Evolutionary conservation across 2,888 invertebrate species (phyloP).

Genomic region (Amiota minor): DNA sequence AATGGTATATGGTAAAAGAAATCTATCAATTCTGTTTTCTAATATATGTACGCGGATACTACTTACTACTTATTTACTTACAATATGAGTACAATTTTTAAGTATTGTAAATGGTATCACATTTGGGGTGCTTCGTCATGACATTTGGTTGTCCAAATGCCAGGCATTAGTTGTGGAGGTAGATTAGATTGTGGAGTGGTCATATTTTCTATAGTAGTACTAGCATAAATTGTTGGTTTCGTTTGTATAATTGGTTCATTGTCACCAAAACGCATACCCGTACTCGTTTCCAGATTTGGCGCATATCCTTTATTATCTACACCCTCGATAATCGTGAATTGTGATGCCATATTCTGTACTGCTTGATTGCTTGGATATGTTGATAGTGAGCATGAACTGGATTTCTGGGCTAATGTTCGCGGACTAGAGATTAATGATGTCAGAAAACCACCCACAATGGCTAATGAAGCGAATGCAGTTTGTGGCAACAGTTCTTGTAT

Average conservation of each 20-base stretch:
- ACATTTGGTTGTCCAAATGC: slow-evolving; percentile 72
- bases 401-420: slow-evolving; percentile 65
- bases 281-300: slow-evolving; percentile 17
- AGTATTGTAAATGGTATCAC: slow-evolving; percentile 37
- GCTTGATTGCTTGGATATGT: slow-evolving; percentile 45
- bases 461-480: slow-evolving; percentile 70
- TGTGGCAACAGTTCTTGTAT: slow-evolving; percentile 72
- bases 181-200: slow-evolving; percentile 69
- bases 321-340: slow-evolving; percentile 58
- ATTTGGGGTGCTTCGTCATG: slow-evolving; percentile 62
- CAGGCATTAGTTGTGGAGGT: slow-evolving; percentile 72
- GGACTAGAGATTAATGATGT: slow-evolving; percentile 71
- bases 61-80: too few relatives aligned
- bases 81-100: too few relatives aligned
- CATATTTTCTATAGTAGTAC: slow-evolving; percentile 58
- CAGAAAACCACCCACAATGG: slow-evolving; percentile 70
- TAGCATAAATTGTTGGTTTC: slow-evolving; percentile 52
- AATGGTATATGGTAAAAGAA: too few relatives aligned
- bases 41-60: too few relatives aligned
- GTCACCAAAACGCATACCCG: background rate
- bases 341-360: slow-evolving; percentile 54
- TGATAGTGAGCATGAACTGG: slow-evolving; percentile 48
- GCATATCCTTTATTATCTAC: slow-evolving; percentile 64
- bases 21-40: too few relatives aligned
- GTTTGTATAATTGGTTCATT: slow-evolving; percentile 79